Conservation (phyloP, 2,797 vertebrate species). For the Pseudopleuronectes americanus region DNA sequence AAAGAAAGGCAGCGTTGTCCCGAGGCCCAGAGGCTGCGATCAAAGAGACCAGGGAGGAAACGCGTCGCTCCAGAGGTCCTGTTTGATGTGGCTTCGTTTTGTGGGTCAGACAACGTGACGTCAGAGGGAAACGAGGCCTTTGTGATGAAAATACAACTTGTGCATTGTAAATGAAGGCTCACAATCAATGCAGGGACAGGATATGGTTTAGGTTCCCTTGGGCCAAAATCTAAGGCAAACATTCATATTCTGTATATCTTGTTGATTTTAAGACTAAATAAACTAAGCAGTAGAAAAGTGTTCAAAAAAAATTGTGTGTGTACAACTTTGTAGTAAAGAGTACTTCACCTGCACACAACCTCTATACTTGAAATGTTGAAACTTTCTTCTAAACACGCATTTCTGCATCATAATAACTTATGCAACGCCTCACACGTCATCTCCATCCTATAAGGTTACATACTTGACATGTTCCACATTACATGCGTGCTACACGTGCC, state of each 20-base stretch:
- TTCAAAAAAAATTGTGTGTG: too few species aligned
- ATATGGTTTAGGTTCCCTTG: not conserved
- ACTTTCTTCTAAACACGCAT: too few species aligned
- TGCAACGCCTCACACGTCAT: too few species aligned
- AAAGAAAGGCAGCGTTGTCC: conserved; percentile 61
- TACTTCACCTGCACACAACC: too few species aligned
- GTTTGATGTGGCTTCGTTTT: conserved; percentile 68
- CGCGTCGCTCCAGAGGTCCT: conserved; percentile 39
- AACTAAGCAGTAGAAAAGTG: not conserved
- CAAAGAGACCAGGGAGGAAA: conserved; percentile 62
- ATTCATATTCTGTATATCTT: not conserved
- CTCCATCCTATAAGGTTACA: too few species aligned
- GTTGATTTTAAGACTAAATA: not conserved
- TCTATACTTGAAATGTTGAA: too few species aligned
- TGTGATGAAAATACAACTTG: conserved; percentile 33
- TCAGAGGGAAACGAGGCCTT: conserved; percentile 40
- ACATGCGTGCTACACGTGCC: too few species aligned
- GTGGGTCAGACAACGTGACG: conserved; percentile 54
- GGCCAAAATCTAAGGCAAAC: not conserved
- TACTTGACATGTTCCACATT: too few species aligned
- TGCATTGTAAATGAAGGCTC: conserved; percentile 9
- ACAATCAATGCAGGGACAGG: conserved; percentile 26
- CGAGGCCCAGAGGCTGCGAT: conserved; percentile 48
- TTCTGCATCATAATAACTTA: too few species aligned
- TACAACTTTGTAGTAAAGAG: too few species aligned